Evolutionary conservation across 2,113 vertebrate genomes (phyloP).

Genomic region (Carlito syrichta): DNA sequence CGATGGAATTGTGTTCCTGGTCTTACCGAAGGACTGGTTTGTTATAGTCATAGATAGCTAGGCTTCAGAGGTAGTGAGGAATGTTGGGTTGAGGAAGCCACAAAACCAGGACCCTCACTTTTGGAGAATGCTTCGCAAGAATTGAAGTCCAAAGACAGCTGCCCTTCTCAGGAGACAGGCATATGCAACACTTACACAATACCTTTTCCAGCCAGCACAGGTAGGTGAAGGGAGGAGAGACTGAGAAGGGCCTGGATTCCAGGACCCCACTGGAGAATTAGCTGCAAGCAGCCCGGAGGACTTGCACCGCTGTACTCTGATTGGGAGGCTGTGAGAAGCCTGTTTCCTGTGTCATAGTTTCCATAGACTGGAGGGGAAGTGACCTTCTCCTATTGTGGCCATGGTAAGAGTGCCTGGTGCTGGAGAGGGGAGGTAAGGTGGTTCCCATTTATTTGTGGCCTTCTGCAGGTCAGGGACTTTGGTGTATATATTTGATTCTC

Average conservation of each 20-base stretch:
- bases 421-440: too few relatives aligned
- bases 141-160: too few relatives aligned
- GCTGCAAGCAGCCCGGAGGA: not conserved
- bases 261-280: not conserved
- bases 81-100: not conserved
- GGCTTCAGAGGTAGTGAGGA: too few relatives aligned
- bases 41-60: not conserved
- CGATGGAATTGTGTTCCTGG: not conserved
- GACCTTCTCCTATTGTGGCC: not conserved
- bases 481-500: not conserved
- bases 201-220: not conserved
- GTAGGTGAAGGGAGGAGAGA: fast-evolving
- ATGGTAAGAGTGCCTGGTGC: not conserved
- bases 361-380: too few relatives aligned
- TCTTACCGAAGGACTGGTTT: not conserved
- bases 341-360: not conserved
- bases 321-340: too few relatives aligned
- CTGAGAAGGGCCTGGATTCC: not conserved
- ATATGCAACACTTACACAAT: fast-evolving
- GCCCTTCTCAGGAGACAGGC: not conserved
- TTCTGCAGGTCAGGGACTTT: not conserved
- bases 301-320: not conserved
- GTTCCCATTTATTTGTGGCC: not conserved
- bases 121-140: not conserved
- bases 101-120: not conserved